These are phyloP conservation scores for Sula dactylatra DNA, from an alignment of 2,113 vertebrate genomes.

Conservation along the genomic window DNA sequence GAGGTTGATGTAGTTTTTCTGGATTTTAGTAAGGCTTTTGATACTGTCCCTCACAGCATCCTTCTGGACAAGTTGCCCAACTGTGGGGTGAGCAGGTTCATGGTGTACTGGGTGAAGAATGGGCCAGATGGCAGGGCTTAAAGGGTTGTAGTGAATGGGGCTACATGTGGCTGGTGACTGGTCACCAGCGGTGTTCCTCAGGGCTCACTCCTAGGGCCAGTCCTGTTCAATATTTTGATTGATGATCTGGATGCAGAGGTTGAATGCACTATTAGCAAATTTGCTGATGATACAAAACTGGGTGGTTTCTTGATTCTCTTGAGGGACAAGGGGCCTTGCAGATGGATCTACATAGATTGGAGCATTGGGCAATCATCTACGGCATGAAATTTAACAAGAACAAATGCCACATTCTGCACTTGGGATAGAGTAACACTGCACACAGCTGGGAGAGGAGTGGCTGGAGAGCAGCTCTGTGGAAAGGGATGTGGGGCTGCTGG, in stretches of 20 bases:
- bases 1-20: background rate
- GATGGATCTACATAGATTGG: background rate
- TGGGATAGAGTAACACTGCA: background rate
- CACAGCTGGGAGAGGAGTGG: background rate
- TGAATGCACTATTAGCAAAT: background rate
- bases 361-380: background rate
- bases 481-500: background rate
- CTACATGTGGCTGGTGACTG: background rate
- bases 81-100: background rate
- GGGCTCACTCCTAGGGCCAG: background rate
- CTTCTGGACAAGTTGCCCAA: background rate
- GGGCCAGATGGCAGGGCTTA: background rate
- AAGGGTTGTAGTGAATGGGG: background rate
- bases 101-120: background rate
- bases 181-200: background rate
- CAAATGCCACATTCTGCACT: background rate
- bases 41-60: background rate
- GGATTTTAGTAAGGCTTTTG: background rate
- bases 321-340: background rate
- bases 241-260: background rate
- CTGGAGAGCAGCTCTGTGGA: background rate
- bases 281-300: background rate
- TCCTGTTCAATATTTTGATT: background rate
- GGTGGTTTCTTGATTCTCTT: background rate
- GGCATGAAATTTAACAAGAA: background rate